A percentile compares a stretch with the other conserved stretches of the same genome.
phyloP scores from a whole-genome alignment of 2,113 vertebrate species.

The Macquaria ambigua region DNA sequence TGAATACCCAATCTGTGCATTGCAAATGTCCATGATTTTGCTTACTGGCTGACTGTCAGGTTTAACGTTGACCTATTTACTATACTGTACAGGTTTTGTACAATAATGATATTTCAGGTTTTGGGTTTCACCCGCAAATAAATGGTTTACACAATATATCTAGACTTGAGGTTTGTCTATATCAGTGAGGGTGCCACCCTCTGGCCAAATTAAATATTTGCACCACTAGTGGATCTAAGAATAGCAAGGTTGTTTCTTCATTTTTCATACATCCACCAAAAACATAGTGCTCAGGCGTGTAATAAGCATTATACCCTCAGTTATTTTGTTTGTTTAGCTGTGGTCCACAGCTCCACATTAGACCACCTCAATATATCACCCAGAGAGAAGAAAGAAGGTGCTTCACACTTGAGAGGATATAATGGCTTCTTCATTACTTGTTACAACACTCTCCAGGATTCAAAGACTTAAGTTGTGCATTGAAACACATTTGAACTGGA shows the following conservation, averaged over 20 bases:
- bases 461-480: background rate
- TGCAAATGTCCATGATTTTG: background rate
- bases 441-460: background rate
- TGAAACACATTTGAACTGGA: slow-evolving; percentile 5
- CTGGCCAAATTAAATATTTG: background rate
- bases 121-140: background rate
- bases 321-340: background rate
- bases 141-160: background rate
- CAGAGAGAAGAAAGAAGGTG: slow-evolving; percentile 2
- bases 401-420: slow-evolving; percentile 14
- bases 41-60: background rate
- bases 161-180: background rate
- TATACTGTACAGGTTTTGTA: background rate
- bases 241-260: background rate
- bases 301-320: background rate
- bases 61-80: background rate
- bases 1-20: background rate
- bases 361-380: background rate
- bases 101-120: background rate
- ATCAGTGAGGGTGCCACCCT: background rate
- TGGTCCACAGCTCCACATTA: background rate
- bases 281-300: background rate
- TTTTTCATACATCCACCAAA: background rate
- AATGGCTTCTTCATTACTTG: slow-evolving; percentile 10
- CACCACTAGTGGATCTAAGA: background rate